These are phyloP conservation scores for Rutilus rutilus DNA, from an alignment of 2,113 vertebrate genomes.

Conservation along the genomic window DNA sequence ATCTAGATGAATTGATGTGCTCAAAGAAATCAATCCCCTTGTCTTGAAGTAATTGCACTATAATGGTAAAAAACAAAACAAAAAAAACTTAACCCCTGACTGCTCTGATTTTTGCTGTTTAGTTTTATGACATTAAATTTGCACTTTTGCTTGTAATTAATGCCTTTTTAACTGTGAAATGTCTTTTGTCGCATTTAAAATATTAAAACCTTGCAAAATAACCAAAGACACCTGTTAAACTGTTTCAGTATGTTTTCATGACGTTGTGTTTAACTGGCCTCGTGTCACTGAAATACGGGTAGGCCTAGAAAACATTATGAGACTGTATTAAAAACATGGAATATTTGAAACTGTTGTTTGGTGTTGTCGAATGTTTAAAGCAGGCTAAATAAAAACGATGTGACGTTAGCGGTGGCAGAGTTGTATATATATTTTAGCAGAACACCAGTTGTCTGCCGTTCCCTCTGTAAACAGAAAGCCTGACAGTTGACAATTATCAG, in stretches of 20 bases:
- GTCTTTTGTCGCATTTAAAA: conserved; percentile 33
- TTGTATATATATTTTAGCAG: neutral
- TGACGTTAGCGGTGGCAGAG: neutral
- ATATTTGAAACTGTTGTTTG: conserved; percentile 19
- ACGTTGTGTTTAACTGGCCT: conserved; percentile 15
- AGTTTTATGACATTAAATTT: conserved; percentile 34
- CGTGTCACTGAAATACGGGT: conserved; percentile 10
- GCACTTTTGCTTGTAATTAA: conserved; percentile 57
- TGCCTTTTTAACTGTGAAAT: conserved; percentile 53
- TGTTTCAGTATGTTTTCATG: conserved; percentile 11
- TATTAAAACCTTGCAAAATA: conserved; percentile 38
- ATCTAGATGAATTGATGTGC: neutral
- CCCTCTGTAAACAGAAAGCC: neutral
- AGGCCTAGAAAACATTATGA: conserved; percentile 20
- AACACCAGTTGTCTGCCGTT: neutral
- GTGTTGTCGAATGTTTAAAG: conserved; percentile 30
- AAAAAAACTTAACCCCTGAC: neutral
- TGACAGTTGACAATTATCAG: neutral
- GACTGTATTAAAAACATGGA: conserved; percentile 15
- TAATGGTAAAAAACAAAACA: neutral
- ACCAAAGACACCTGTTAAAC: conserved; percentile 41
- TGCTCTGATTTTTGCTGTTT: neutral
- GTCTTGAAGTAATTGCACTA: conserved; percentile 47
- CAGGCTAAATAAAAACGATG: conserved; percentile 46
- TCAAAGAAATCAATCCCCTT: neutral